phyloP scores from a whole-genome alignment of 2,113 vertebrate genomes.

The Pseudonaja textilis region DNA sequence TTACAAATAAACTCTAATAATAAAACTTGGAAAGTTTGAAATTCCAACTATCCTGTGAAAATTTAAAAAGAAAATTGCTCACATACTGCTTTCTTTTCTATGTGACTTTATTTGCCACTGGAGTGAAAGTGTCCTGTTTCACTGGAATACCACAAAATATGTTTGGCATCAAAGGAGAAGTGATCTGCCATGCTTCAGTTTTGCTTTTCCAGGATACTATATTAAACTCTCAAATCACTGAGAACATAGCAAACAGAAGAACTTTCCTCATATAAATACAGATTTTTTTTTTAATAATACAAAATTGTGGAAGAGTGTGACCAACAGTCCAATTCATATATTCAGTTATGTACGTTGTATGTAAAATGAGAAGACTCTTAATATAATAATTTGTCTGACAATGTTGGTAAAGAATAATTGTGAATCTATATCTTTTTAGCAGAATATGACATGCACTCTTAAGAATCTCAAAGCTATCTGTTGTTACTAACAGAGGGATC shows the following conservation, averaged over 20 bases:
- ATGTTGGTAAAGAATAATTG: constrained; percentile 52
- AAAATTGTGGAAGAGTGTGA: constrained; percentile 41
- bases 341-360: constrained; percentile 41
- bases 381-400: constrained; percentile 48
- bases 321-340: constrained; percentile 35
- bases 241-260: constrained; percentile 47
- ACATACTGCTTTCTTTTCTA: constrained; percentile 46
- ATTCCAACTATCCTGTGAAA: constrained; percentile 47
- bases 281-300: fast-evolving
- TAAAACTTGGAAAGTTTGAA: constrained; percentile 44
- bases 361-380: constrained; percentile 48
- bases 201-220: constrained; percentile 52
- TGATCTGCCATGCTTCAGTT: constrained; percentile 52
- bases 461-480: background rate
- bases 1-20: constrained; percentile 51
- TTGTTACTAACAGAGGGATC: background rate
- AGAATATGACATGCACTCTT: background rate
- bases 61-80: constrained; percentile 43
- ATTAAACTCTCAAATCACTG: constrained; percentile 59
- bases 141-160: constrained; percentile 53
- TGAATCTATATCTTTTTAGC: constrained; percentile 18
- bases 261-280: constrained; percentile 32
- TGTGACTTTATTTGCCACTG: constrained; percentile 62
- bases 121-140: constrained; percentile 54
- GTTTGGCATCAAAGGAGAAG: constrained; percentile 52